phyloP scores from a whole-genome alignment of 2,113 vertebrate genomes.

The Mystacornis crossleyi region DNA sequence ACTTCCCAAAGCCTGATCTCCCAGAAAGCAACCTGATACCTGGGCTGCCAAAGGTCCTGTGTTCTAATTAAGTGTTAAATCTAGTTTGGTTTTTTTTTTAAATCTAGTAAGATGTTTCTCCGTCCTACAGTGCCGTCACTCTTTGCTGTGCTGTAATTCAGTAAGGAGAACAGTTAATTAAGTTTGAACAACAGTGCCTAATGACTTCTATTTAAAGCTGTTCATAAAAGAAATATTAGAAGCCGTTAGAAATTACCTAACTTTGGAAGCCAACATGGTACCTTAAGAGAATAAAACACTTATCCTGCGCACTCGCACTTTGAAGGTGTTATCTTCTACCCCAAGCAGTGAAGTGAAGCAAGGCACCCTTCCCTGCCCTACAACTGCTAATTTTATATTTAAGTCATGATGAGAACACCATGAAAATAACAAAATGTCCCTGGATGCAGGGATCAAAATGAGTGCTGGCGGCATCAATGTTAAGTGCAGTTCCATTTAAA shows the following conservation, averaged over 20 bases:
- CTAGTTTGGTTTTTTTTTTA: not conserved
- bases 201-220: slow-evolving; percentile 64
- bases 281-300: not conserved
- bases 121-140: not conserved
- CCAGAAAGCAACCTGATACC: not conserved
- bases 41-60: slow-evolving; percentile 24
- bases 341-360: not conserved
- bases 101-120: slow-evolving; percentile 19
- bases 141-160: slow-evolving; percentile 46
- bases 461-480: not conserved
- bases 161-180: slow-evolving; percentile 62
- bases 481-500: not conserved
- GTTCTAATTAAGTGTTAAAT: slow-evolving; percentile 55
- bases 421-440: not conserved
- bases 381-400: not conserved
- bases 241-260: not conserved
- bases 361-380: not conserved
- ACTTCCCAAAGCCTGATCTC: not conserved
- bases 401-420: not conserved
- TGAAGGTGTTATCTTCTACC: not conserved
- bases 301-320: not conserved
- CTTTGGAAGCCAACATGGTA: not conserved
- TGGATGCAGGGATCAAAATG: not conserved
- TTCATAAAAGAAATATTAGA: slow-evolving; percentile 37
- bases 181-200: slow-evolving; percentile 60